Base-by-base conservation (phyloP, 2,888 invertebrate genomes). In the Brachypterus glaber region DNA sequence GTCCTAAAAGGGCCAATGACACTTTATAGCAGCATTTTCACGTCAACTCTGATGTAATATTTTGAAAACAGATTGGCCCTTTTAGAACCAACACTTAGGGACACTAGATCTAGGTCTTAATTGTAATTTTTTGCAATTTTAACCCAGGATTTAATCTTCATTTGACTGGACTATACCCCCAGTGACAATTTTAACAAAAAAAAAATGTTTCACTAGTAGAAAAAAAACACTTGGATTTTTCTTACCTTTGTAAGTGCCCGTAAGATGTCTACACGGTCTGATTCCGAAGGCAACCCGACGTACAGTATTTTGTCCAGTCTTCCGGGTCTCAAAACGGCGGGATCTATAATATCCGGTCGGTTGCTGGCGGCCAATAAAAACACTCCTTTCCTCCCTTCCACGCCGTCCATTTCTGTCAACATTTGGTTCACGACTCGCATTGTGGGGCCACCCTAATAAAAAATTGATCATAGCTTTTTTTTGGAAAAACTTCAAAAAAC, bases 391-490 rank as follows among this genome's bases (percentile, higher is more conserved):
- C 96, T 76, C 17, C 80, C 79, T 60, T 92, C 90, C 26, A 97
- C 77, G 2, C 97, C 97, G 60, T 98, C 97, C 96, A 98, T 95
- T 73, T 98, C 97, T 0, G 96, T 96, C 33, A 98, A 68, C 64
- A 98, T 70, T 65, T 97, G 96, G 64, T 96, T 98, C 0, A 98
- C 96, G 9, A 98, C 89, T 17, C 96, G 76, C 55, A 76, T 76
- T 0, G 83, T 79, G 0, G 84, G 77, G 2, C 83, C 81, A 52
- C 79, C 78, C 67, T 77, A 43, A 31, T 46, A 47, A 37, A 32
- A 33, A 31, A 33, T 8, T 7, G 34, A 17, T 8, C 12, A 25
- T n/a, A 25, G 11, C 8, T 9, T 21, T 21, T 21, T 21, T 21
- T 7, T 21, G 21, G 7, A 7, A 8, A 8, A n/a, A 21, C n/a